phyloP scores from a whole-genome alignment of 2,113 vertebrate genomes.

The Perca flavescens region DNA sequence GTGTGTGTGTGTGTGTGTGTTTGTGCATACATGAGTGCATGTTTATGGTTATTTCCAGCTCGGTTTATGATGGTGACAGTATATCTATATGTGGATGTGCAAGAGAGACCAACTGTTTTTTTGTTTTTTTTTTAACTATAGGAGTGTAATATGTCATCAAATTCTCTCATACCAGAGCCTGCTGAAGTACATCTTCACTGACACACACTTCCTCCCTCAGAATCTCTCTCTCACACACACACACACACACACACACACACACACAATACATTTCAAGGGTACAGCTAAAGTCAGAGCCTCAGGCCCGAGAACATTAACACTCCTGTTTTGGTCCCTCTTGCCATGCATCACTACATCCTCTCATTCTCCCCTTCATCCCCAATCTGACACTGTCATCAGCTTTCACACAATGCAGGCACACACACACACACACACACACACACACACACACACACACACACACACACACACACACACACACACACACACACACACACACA shows the following conservation, averaged over 20 bases:
- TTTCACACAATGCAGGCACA: constrained; percentile 34
- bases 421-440: constrained; percentile 21
- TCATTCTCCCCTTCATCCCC: constrained; percentile 53
- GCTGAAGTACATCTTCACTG: constrained; percentile 13
- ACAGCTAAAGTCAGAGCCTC: constrained; percentile 71
- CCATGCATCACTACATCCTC: constrained; percentile 60
- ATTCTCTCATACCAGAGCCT: constrained; percentile 32
- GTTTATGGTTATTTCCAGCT: constrained; percentile 39
- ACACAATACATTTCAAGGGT: constrained; percentile 73
- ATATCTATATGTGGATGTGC: constrained; percentile 37
- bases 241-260: constrained; percentile 22
- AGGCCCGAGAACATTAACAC: constrained; percentile 71
- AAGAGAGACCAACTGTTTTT: constrained; percentile 37
- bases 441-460: constrained; percentile 39
- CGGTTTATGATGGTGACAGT: constrained; percentile 38
- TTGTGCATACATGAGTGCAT: not conserved
- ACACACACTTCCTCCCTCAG: constrained; percentile 10
- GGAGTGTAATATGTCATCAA: constrained; percentile 52
- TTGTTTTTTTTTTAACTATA: constrained; percentile 8
- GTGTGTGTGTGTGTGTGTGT: not conserved
- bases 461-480: constrained; percentile 22
- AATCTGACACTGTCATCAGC: constrained; percentile 55
- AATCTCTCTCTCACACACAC: constrained; percentile 25
- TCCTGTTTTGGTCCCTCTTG: constrained; percentile 68
- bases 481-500: constrained; percentile 43